Base-by-base conservation (phyloP, 2,888 invertebrate species). In the Campoplex capitator region DNA sequence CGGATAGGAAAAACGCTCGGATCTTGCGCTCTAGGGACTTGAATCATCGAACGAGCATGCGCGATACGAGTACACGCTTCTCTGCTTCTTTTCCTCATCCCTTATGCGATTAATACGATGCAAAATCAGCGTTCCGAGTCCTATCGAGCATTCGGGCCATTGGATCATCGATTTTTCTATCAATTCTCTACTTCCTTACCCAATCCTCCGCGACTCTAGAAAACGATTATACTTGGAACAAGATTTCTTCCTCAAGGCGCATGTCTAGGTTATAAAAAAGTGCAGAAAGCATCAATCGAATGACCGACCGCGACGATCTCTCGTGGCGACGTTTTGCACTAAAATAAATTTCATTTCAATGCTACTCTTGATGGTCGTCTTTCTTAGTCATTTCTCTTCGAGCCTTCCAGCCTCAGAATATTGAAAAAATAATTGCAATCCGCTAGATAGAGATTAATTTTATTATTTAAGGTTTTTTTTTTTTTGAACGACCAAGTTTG, bases 141-240 rank as follows among this genome's bases (percentile, higher is more conserved):
- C 32, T n/a, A 1, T 13, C 3, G 35, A 68, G 11, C 42, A 82
- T 81, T 81, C 23, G 65, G 84, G 78, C 70, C 81, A 87, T 9
- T 74, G 58, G 81, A 73, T 84, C 73, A 82, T 76, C 76, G 82
- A 83, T 76, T 58, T 32, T 58, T 7, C 38, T 16, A 45, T 28
- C n/a, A n/a, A 62, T 70, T 42, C 3, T 9, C 38, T 9, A 1
- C 8, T 32, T 38, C 3, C 23, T 54, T n/a, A n/a, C n/a, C n/a
- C 35, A 35, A 23, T 56, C n/a, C 13, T 38, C 38, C 38, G 38
- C 2, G 23, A 11, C 73, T 1, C 16, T 38, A 23, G 6, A 35
- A n/a, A n/a, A 35, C 9, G 32, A 3, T 35, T n/a, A 18, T 11
- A 18, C 32, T 28, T 16, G 1, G 3, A 32, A 45, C n/a, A 45